These are phyloP conservation scores for Watersipora subatra DNA, from an alignment of 1,140 invertebrate species.

Conservation along the genomic window DNA sequence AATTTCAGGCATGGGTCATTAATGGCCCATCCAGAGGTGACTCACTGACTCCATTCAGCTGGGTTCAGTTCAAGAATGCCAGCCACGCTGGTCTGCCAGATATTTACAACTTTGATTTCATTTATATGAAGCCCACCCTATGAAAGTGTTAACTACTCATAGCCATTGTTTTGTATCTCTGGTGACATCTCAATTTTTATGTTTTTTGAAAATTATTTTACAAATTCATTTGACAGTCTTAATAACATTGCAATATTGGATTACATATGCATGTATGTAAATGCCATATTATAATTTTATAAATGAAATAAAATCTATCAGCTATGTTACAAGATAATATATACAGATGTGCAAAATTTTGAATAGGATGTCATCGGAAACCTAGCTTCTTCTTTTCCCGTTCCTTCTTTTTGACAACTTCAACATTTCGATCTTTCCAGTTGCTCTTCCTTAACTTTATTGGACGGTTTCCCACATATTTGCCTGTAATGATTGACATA, in stretches of 20 bases:
- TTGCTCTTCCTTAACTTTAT: slow-evolving; percentile 93
- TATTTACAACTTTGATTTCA: slow-evolving; percentile 27
- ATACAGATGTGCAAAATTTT: too few relatives aligned
- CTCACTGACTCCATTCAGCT: slow-evolving; percentile 23
- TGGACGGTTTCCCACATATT: slow-evolving; percentile 90
- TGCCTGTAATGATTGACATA: slow-evolving; percentile 32
- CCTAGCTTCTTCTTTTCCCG: slow-evolving; percentile 59
- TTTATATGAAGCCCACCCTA: slow-evolving; percentile 16
- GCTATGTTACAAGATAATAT: too few relatives aligned
- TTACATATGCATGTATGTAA: too few relatives aligned
- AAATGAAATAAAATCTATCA: too few relatives aligned
- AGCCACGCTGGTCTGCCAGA: slow-evolving; percentile 30
- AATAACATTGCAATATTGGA: too few relatives aligned
- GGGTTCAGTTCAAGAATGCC: slow-evolving; percentile 18
- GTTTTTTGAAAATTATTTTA: too few relatives aligned
- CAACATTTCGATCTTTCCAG: slow-evolving; percentile 86
- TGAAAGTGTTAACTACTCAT: too few relatives aligned
- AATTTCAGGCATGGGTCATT: slow-evolving; percentile 23
- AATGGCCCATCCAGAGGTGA: slow-evolving; percentile 30
- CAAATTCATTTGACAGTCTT: too few relatives aligned
- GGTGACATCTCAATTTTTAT: too few relatives aligned
- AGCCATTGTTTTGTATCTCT: too few relatives aligned
- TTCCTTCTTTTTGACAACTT: slow-evolving; percentile 84
- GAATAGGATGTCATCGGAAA: slow-evolving; percentile 25
- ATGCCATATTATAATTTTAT: too few relatives aligned